phyloP scores from a whole-genome alignment of 2,888 invertebrate genomes.

The Zhuqinia jingwanae region DNA sequence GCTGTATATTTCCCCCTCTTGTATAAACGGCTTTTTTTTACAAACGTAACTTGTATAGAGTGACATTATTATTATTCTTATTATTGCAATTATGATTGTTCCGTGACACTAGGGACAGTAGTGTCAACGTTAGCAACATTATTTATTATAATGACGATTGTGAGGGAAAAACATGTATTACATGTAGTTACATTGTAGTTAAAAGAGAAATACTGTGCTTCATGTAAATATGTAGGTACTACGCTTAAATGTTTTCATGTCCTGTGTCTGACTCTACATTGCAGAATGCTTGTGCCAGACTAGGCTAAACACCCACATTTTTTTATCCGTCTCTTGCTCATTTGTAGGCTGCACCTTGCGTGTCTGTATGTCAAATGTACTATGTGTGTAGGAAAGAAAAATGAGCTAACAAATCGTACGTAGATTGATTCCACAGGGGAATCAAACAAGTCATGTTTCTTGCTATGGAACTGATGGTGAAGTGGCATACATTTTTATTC shows the following conservation, averaged over 20 bases:
- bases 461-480: too few relatives aligned
- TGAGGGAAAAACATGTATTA: neutral
- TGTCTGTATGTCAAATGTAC: neutral
- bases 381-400: neutral
- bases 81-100: too few relatives aligned
- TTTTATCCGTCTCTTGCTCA: neutral
- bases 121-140: neutral
- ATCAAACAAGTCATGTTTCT: conserved; percentile 30
- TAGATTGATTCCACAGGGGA: conserved; percentile 65
- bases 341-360: too few relatives aligned
- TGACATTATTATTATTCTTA: too few relatives aligned
- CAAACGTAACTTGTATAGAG: too few relatives aligned
- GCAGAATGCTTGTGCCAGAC: neutral
- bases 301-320: conserved; percentile 3
- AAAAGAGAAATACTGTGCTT: too few relatives aligned
- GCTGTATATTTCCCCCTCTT: too few relatives aligned
- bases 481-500: neutral
- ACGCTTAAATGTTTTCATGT: neutral
- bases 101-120: too few relatives aligned
- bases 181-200: neutral
- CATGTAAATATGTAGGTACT: neutral
- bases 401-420: neutral
- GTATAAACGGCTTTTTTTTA: too few relatives aligned
- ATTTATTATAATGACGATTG: conserved; percentile 12
- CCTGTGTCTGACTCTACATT: too few relatives aligned